These are phyloP conservation scores for Leptodactylus fuscus DNA, from an alignment of 2,113 vertebrate genomes.

Conservation along the genomic window DNA sequence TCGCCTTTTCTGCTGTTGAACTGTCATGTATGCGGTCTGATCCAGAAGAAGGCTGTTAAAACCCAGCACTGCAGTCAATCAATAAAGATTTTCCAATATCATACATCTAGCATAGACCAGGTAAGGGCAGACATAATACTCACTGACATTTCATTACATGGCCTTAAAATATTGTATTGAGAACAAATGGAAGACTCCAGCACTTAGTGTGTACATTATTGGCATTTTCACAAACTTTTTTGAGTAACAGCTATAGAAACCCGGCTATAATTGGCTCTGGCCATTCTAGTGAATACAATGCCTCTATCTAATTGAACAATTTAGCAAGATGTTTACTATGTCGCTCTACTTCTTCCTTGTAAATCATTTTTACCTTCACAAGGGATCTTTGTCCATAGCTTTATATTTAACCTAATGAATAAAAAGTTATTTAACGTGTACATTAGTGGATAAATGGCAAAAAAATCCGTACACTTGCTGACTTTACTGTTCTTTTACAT, in stretches of 20 bases:
- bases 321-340: constrained; percentile 40
- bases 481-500: constrained; percentile 22
- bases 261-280: constrained; percentile 34
- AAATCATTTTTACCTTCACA: constrained; percentile 25
- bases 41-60: constrained; percentile 35
- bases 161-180: constrained; percentile 53
- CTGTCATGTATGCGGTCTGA: constrained; percentile 63
- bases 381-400: constrained; percentile 11
- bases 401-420: constrained; percentile 27
- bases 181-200: constrained; percentile 39
- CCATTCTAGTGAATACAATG: constrained; percentile 24
- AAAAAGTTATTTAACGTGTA: constrained; percentile 31
- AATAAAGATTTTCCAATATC: constrained; percentile 54
- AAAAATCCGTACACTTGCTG: constrained; percentile 23
- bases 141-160: constrained; percentile 54
- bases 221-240: constrained; percentile 50
- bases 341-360: constrained; percentile 15
- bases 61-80: constrained; percentile 52
- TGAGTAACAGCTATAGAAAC: constrained; percentile 41
- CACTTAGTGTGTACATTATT: constrained; percentile 26
- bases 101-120: constrained; percentile 45
- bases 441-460: constrained; percentile 17
- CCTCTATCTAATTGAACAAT: constrained; percentile 24
- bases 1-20: constrained; percentile 49
- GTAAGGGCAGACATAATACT: constrained; percentile 52